Evolutionary conservation across 2,888 invertebrate species (phyloP).

Genomic region (Cistogaster globosa): DNA sequence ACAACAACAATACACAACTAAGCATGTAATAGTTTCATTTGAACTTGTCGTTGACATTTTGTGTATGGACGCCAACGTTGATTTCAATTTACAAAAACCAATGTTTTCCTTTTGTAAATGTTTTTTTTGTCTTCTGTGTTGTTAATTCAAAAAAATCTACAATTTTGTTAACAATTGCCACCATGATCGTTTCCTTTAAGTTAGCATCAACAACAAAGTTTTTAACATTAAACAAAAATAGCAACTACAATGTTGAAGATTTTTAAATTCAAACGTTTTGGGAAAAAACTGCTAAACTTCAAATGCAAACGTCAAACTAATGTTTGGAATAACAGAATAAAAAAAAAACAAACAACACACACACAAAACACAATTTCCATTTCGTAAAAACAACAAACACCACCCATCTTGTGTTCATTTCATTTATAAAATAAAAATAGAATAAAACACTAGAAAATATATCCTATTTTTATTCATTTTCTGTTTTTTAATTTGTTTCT

Average conservation of each 20-base stretch:
- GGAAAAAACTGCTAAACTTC: conserved; percentile 43
- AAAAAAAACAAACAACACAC: not conserved
- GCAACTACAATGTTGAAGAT: conserved; percentile 47
- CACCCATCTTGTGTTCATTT: conserved; percentile 67
- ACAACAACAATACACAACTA: conserved; percentile 11
- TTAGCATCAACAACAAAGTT: conserved; percentile 55
- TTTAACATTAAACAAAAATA: conserved; percentile 37
- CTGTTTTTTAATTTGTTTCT: conserved; percentile 21
- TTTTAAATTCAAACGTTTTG: conserved; percentile 53
- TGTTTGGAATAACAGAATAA: conserved; percentile 50
- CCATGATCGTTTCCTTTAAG: conserved; percentile 72
- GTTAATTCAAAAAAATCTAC: conserved; percentile 62
- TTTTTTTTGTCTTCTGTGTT: not conserved
- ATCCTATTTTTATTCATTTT: too few species aligned
- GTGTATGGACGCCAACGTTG: conserved; percentile 77
- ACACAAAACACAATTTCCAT: conserved; percentile 63
- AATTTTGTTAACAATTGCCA: conserved; percentile 72
- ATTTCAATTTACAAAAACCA: conserved; percentile 71
- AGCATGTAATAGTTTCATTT: conserved; percentile 66
- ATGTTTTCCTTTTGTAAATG: conserved; percentile 54
- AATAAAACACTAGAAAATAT: conserved; percentile 19
- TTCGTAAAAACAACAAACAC: conserved; percentile 61
- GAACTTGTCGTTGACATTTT: conserved; percentile 73
- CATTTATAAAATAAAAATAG: conserved; percentile 29
- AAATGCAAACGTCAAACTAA: conserved; percentile 66